phyloP scores from a whole-genome alignment of 1,140 invertebrate genomes.

The Cardiocondyla obscurior region DNA sequence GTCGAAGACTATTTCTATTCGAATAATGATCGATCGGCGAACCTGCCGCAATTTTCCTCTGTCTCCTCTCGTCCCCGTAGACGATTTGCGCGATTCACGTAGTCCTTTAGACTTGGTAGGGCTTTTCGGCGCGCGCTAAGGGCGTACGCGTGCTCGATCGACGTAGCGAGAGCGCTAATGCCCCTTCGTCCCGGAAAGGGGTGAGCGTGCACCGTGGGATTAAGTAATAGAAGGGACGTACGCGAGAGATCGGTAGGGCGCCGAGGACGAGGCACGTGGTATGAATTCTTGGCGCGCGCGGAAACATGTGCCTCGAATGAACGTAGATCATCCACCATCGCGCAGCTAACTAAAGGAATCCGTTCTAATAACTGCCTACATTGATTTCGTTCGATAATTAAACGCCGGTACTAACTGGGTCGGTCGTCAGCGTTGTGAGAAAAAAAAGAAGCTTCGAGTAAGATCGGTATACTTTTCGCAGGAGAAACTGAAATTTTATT shows the following conservation, averaged over 20 bases:
- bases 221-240: conserved; percentile 51
- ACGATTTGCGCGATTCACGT: conserved; percentile 1
- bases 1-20: not conserved
- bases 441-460: no score
- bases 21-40: not conserved
- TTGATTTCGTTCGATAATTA: not conserved
- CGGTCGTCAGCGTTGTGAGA: not conserved
- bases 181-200: conserved; percentile 46
- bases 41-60: not conserved
- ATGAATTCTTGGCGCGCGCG: conserved; percentile 64
- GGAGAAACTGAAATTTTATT: no score
- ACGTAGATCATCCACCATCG: not conserved
- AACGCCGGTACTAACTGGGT: conserved; percentile 13
- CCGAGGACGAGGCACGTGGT: conserved; percentile 51
- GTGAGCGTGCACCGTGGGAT: conserved; percentile 37
- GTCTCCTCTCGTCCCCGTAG: no score
- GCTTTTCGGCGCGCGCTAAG: conserved; percentile 36
- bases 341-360: conserved; percentile 20
- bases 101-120: conserved; percentile 1
- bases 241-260: conserved; percentile 32
- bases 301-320: conserved; percentile 60
- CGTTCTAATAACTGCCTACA: not conserved
- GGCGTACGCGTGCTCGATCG: conserved; percentile 65
- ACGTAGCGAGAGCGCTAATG: conserved; percentile 67
- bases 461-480: no score